These are phyloP conservation scores for Daktulosphaira vitifoliae DNA, from an alignment of 1,140 invertebrate genomes.

Conservation along the genomic window DNA sequence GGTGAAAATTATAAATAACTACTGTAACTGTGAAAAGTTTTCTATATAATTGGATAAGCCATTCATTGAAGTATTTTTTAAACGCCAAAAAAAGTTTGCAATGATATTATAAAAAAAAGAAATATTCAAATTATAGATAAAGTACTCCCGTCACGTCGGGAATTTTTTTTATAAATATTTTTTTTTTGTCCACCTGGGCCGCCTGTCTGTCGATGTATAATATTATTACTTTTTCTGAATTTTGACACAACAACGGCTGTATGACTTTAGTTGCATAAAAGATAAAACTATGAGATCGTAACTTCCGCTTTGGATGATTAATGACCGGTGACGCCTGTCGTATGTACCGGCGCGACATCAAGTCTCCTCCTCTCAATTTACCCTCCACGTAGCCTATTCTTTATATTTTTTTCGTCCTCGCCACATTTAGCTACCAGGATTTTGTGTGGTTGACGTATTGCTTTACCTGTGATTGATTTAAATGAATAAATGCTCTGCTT, in stretches of 20 bases:
- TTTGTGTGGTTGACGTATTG: constrained; percentile 28
- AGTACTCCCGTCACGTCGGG: no score
- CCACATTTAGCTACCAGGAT: constrained; percentile 22
- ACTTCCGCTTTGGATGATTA: constrained; percentile 22
- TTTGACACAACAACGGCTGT: constrained; percentile 8
- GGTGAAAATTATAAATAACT: no score
- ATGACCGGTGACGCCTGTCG: constrained; percentile 4
- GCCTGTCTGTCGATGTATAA: constrained; percentile 5
- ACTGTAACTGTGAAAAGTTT: no score
- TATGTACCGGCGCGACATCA: background rate
- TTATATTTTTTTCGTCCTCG: background rate
- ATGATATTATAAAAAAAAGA: no score
- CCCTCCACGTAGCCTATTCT: no score
- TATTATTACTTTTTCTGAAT: constrained; percentile 1
- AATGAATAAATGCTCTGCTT: constrained; percentile 19
- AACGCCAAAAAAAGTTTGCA: no score
- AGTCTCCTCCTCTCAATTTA: no score
- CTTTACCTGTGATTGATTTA: constrained; percentile 29
- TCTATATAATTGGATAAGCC: no score
- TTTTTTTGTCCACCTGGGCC: constrained; percentile 10
- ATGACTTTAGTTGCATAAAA: background rate
- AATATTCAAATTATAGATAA: no score
- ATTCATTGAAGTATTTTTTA: no score
- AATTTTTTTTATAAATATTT: constrained; percentile 12
- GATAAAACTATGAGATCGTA: constrained; percentile 24